Evolutionary conservation across 2,113 vertebrate genomes (phyloP).

Genomic region (Atrichornis clamosus): DNA sequence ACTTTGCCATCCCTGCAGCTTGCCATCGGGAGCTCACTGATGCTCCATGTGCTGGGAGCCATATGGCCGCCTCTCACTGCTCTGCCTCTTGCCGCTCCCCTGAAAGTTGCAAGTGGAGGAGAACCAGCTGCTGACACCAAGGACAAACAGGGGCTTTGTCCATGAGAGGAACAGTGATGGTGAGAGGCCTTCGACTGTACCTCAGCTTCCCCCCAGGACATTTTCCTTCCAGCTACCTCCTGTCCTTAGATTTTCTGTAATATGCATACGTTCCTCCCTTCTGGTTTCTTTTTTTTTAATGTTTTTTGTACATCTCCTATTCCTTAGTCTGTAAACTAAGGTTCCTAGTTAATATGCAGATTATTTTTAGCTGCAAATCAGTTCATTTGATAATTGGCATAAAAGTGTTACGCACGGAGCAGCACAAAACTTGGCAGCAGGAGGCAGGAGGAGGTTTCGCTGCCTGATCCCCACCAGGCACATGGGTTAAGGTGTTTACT

Average conservation of each 20-base stretch:
- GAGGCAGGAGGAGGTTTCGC: background rate
- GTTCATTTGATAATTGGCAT: slow-evolving; percentile 37
- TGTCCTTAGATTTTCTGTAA: background rate
- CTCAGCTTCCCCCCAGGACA: background rate
- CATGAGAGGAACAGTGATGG: background rate
- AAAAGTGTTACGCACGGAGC: background rate
- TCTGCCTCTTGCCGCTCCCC: background rate
- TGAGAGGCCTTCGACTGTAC: background rate
- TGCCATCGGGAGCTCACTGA: background rate
- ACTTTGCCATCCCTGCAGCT: background rate
- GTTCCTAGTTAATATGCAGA: background rate
- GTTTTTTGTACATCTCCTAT: background rate
- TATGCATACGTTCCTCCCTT: background rate
- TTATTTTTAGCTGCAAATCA: slow-evolving; percentile 3
- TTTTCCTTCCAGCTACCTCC: background rate
- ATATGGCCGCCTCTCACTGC: background rate
- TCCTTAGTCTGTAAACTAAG: background rate
- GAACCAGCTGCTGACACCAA: background rate
- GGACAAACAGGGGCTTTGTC: background rate
- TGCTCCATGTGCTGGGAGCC: background rate
- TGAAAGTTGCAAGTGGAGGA: background rate
- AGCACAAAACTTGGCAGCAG: slow-evolving; percentile 22
- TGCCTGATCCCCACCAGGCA: background rate
- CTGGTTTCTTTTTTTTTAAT: accelerated
- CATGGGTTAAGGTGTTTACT: slow-evolving; percentile 11